Evolutionary conservation across 2,113 vertebrate genomes (phyloP).

Genomic region (Gymnocephalus cernua): DNA sequence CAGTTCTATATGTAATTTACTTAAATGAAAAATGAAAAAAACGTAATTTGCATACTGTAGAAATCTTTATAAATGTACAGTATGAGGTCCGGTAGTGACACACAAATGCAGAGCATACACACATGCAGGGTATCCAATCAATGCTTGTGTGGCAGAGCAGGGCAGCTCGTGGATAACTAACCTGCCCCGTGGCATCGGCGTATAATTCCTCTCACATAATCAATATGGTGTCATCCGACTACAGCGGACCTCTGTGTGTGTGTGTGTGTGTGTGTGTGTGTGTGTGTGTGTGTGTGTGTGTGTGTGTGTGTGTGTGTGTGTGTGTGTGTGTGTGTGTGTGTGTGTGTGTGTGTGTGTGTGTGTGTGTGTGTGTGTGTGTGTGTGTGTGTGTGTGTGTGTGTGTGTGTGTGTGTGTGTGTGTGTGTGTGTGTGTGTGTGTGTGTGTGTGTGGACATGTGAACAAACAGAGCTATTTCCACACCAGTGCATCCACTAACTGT

Average conservation of each 20-base stretch:
- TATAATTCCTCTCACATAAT: conserved; percentile 53
- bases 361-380: background rate
- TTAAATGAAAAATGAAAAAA: background rate
- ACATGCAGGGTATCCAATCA: conserved; percentile 32
- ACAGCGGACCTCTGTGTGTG: conserved; percentile 18
- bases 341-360: conserved; percentile 10
- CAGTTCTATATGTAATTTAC: background rate
- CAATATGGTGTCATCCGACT: conserved; percentile 58
- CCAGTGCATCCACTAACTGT: background rate
- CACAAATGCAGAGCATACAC: conserved; percentile 1
- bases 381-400: conserved; percentile 2
- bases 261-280: background rate
- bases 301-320: conserved; percentile 13
- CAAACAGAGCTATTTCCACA: conserved; percentile 49
- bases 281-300: conserved; percentile 2
- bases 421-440: too few species aligned
- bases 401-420: too few species aligned
- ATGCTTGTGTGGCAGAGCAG: conserved; percentile 13
- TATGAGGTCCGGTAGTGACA: background rate
- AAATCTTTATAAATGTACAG: background rate
- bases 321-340: background rate
- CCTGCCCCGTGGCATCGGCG: conserved; percentile 41
- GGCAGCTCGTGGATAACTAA: conserved; percentile 33
- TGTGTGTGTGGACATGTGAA: conserved; percentile 10
- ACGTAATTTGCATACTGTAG: background rate